Base-by-base conservation (phyloP, 2,888 invertebrate genomes). In the Tenthredo notha region DNA sequence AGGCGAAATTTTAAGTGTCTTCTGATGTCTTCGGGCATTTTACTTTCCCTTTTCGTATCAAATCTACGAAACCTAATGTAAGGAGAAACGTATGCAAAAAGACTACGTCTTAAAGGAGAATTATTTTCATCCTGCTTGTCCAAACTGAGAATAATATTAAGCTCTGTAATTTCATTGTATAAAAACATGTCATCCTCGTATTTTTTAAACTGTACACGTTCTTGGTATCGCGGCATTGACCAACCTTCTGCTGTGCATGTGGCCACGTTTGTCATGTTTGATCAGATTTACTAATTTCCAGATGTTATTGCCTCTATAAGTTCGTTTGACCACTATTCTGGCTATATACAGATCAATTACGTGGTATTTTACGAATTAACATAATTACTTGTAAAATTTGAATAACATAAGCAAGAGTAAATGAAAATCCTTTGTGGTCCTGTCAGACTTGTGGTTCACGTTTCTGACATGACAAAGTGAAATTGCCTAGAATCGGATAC, bases 21-120 rank as follows among this genome's bases (percentile, higher is more conserved):
- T 15, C n/a, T 78, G 25, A 78, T 15, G n/a, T 37, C n/a, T 37
- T n/a, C 21, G 33, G 78, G 78, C 78, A 78, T 78, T 47, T 75
- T 21, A 75, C 72, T 75, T 75, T 47, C 21, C 4, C 10, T 75
- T 75, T 33, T 78, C 37, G 78, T 33, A 58, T 78, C 78, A 40
- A 78, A 58, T 29, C 25, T 58, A 54, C 58, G 18, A 58, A 78
- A 78, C 29, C 15, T 78, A 18, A 78, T 21, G 37, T 78, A 58
- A 37, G 77, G 77, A 18, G 77, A 29, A 25, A 54, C 58, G 37
- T 58, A 29, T 6, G 78, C 25, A 58, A 78, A 78, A 33, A 58
- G 33, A 21, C 78, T 78, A 37, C 37, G 33, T 33, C 54, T 54
- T 9, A 37, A 25, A 33, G 58, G 58, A 33, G 54, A 78, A 6